Evolutionary conservation across 2,113 vertebrate species (phyloP).

Genomic region (Poeciliopsis turrubarensis): DNA sequence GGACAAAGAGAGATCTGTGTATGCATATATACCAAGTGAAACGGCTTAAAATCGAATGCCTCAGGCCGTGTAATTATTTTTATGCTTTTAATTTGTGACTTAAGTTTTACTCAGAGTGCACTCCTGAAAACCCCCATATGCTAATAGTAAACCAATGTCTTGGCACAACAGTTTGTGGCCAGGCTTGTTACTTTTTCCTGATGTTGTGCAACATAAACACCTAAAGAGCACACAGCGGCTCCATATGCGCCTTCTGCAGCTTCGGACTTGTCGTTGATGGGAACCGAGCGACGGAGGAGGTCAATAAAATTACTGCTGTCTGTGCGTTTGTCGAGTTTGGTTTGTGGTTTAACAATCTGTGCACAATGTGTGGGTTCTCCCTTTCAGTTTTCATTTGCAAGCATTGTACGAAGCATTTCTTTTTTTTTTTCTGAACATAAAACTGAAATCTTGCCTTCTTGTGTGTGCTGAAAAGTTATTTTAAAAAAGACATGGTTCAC

Average conservation of each 20-base stretch:
- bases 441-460: neutral
- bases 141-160: constrained; percentile 40
- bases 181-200: constrained; percentile 56
- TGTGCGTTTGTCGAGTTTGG: constrained; percentile 8
- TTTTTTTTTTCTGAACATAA: neutral
- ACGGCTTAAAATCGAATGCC: constrained; percentile 9
- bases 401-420: neutral
- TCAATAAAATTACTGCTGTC: neutral
- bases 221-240: constrained; percentile 36
- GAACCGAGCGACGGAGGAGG: constrained; percentile 1
- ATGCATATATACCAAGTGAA: neutral
- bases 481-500: no score
- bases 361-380: neutral
- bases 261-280: constrained; percentile 37
- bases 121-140: constrained; percentile 26
- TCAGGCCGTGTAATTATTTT: constrained; percentile 1
- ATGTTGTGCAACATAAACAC: constrained; percentile 61
- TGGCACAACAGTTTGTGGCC: constrained; percentile 43
- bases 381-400: neutral
- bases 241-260: constrained; percentile 38
- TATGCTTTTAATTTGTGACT: constrained; percentile 12
- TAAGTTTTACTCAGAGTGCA: constrained; percentile 6
- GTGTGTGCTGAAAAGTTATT: neutral
- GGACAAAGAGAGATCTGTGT: neutral
- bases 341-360: constrained; percentile 7